Percentiles rank a stretch among this genome's conserved stretches.
Conservation (phyloP, 1,140 invertebrate species). For the Alviniconcha marisindica region DNA sequence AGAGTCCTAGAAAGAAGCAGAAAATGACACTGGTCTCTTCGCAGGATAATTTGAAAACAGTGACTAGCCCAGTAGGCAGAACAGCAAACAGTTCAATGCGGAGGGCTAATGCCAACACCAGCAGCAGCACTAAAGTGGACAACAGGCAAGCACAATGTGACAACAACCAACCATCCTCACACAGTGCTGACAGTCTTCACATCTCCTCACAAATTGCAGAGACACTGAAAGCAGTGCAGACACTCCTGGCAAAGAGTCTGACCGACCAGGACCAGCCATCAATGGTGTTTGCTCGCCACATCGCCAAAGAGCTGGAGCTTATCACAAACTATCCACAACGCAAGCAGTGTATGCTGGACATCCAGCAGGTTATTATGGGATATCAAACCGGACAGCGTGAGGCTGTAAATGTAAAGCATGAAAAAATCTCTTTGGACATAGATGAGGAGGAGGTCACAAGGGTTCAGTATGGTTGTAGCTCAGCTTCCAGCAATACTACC, state of each 20-base stretch:
- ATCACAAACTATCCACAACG: slow-evolving; percentile 23
- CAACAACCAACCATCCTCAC: background rate
- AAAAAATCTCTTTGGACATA: too few relatives aligned
- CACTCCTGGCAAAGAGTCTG: slow-evolving; percentile 5
- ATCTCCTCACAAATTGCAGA: slow-evolving; percentile 8
- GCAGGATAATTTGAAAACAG: too few relatives aligned
- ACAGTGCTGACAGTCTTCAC: background rate
- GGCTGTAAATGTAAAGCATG: background rate
- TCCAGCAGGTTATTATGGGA: slow-evolving; percentile 23
- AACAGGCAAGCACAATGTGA: background rate
- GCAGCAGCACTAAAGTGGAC: too few relatives aligned
- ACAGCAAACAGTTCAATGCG: too few relatives aligned
- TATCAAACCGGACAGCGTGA: background rate
- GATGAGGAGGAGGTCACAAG: too few relatives aligned
- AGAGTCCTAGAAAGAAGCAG: background rate
- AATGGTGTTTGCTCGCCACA: slow-evolving; percentile 29
- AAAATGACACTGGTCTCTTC: background rate
- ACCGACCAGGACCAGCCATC: slow-evolving; percentile 28
- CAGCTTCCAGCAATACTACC: too few relatives aligned
- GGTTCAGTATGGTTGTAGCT: too few relatives aligned
- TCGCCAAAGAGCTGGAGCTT: slow-evolving; percentile 26
- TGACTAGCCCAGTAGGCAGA: too few relatives aligned
- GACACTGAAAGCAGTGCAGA: slow-evolving; percentile 23
- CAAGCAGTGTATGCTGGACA: slow-evolving; percentile 35
- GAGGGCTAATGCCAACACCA: too few relatives aligned